A percentile compares a stretch with the other conserved stretches of the same genome.
Conservation (phyloP, 2,113 vertebrate species). For the Candoia aspera region DNA sequence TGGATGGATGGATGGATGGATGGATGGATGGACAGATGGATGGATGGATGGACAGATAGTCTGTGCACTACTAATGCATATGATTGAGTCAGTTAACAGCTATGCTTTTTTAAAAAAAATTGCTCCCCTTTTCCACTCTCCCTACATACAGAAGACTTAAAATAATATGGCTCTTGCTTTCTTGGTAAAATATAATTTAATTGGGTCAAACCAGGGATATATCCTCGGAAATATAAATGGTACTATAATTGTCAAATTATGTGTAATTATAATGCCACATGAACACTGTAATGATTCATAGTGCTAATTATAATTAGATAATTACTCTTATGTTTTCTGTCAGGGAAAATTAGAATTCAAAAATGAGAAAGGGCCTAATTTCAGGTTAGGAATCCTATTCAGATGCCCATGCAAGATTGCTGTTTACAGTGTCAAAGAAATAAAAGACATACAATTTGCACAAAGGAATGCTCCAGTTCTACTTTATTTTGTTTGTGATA, state of each 20-base stretch:
- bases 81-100: not conserved
- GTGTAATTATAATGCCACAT: slow-evolving; percentile 67
- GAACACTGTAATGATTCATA: slow-evolving; percentile 61
- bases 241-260: slow-evolving; percentile 71
- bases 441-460: not conserved
- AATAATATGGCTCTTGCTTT: not conserved
- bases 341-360: slow-evolving; percentile 58
- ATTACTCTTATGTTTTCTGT: slow-evolving; percentile 67
- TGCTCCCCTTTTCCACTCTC: not conserved
- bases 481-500: not conserved
- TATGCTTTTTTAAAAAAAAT: not conserved
- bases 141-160: not conserved
- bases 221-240: slow-evolving; percentile 61
- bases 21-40: not conserved
- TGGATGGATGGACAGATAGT: not conserved
- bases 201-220: slow-evolving; percentile 37
- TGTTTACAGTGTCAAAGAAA: not conserved
- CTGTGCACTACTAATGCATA: not conserved
- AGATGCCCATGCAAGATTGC: not conserved
- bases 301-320: slow-evolving; percentile 70
- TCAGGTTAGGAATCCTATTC: slow-evolving; percentile 25
- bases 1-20: not conserved
- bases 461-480: not conserved
- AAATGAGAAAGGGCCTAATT: slow-evolving; percentile 41
- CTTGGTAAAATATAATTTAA: slow-evolving; percentile 40